Evolutionary conservation across 2,888 invertebrate genomes (phyloP).

Genomic region (Melinaea menophilus): DNA sequence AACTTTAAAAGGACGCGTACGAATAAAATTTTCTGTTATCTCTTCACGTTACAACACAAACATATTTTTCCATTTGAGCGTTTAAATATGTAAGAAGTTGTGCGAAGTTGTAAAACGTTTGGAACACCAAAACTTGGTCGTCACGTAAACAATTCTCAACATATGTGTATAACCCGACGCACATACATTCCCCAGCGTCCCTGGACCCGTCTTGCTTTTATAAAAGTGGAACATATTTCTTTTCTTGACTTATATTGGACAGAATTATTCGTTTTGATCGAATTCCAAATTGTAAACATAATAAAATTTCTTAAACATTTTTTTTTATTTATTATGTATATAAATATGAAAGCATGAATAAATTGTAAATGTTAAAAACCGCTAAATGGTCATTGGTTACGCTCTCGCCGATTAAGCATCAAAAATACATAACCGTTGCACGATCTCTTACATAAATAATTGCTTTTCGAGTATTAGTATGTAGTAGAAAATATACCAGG

Average conservation of each 20-base stretch:
- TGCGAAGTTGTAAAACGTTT: constrained; percentile 23
- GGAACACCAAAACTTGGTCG: constrained; percentile 18
- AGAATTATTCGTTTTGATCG: too few species aligned
- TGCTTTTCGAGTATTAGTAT: neutral
- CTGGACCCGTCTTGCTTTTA: too few species aligned
- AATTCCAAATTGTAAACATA: too few species aligned
- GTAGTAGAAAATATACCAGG: neutral
- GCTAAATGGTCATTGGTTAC: too few species aligned
- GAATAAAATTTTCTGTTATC: too few species aligned
- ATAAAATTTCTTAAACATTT: too few species aligned
- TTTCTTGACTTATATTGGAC: too few species aligned
- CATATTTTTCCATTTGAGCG: constrained; percentile 16
- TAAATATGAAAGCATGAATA: too few species aligned
- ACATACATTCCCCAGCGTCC: constrained; percentile 14
- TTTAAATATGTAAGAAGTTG: constrained; percentile 25
- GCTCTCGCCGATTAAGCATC: neutral
- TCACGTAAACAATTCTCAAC: constrained; percentile 28
- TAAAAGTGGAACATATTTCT: too few species aligned
- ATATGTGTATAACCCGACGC: constrained; percentile 15
- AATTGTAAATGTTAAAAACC: too few species aligned
- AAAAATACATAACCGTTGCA: neutral
- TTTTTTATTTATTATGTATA: too few species aligned
- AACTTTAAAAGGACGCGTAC: too few species aligned
- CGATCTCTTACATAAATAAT: neutral
- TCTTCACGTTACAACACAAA: neutral